Evolutionary conservation across 2,113 vertebrate genomes (phyloP).

Genomic region (Polypterus senegalus): DNA sequence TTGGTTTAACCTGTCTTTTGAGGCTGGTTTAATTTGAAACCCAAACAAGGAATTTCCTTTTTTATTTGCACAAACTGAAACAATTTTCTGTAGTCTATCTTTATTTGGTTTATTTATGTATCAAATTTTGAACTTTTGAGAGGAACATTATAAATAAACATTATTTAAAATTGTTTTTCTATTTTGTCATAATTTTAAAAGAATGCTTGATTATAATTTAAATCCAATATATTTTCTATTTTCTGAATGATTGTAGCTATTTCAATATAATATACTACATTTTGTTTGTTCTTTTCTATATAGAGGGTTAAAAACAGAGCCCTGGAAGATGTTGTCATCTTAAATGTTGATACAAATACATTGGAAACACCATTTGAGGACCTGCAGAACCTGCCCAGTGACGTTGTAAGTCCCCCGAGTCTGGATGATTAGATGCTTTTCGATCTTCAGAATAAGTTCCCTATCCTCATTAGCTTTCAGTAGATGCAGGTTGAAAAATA

Average conservation of each 20-base stretch:
- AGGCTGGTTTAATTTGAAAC: too few species aligned
- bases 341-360: constrained; percentile 91
- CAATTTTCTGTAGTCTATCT: neutral
- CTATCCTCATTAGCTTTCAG: too few species aligned
- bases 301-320: constrained; percentile 80
- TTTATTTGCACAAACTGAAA: constrained; percentile 8
- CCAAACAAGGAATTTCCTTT: neutral
- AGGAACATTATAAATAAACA: neutral
- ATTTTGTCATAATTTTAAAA: too few species aligned
- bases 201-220: too few species aligned
- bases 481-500: too few species aligned
- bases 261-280: neutral
- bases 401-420: constrained; percentile 67
- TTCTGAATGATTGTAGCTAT: too few species aligned
- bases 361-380: constrained; percentile 87
- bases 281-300: constrained; percentile 20
- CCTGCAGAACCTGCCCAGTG: constrained; percentile 77
- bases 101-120: too few species aligned
- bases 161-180: too few species aligned
- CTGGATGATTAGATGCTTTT: too few species aligned
- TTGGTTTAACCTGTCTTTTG: too few species aligned
- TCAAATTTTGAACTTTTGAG: neutral
- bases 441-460: too few species aligned
- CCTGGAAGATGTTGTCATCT: constrained; percentile 84
- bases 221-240: too few species aligned